Evolutionary conservation across 2,888 invertebrate genomes (phyloP), one percentile per base, ranked within the genome.

Genomic region (Drosophila sordidula): DNA sequence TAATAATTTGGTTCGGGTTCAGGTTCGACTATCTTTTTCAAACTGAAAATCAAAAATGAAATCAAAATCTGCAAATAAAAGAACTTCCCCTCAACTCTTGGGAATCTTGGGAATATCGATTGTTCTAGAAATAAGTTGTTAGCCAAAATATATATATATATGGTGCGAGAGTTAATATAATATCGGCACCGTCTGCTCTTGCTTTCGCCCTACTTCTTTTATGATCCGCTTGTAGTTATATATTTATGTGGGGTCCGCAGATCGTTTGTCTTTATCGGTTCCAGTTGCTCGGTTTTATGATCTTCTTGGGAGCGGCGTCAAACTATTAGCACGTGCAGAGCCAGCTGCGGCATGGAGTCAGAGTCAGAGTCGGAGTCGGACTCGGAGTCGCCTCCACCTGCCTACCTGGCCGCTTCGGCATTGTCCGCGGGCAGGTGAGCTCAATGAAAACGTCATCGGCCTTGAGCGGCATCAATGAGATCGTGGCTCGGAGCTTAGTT

Each of bases 321-420:
- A 78, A 57, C 76, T 74, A 69, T 83, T 83, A 73, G 72, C 65
- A 73, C 65, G 77, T 38, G 62, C 61, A 57, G 44, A 65, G 44
- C 41, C 25, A 25, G 49, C 62, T 57, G 51, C 42, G 22, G 34
- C 41, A 34, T 42, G 39, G 46, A 38, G 61, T 39, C 16, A 38
- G 9, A 41, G 14, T 14, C 4, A 16, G n/a, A 56, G 2, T 22
- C 38, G 38, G n/a, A 16, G 26, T n/a, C 32, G 22, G 1, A 42
- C 22, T 49, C 16, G 12, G 3, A n/a, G 42, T 16, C 16, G 73
- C 49, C 75, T 71, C 71, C 71, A 75, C 58, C 75, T 75, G 74
- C 41, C 62, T 58, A 70, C 75, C 73, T 67, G 59, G 9, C 16
- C 4, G 32, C 11, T 5, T 44, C 32, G 3, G 9, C 44, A 22